Evolutionary conservation across 2,888 invertebrate genomes (phyloP).

Genomic region (Tachina grossa): DNA sequence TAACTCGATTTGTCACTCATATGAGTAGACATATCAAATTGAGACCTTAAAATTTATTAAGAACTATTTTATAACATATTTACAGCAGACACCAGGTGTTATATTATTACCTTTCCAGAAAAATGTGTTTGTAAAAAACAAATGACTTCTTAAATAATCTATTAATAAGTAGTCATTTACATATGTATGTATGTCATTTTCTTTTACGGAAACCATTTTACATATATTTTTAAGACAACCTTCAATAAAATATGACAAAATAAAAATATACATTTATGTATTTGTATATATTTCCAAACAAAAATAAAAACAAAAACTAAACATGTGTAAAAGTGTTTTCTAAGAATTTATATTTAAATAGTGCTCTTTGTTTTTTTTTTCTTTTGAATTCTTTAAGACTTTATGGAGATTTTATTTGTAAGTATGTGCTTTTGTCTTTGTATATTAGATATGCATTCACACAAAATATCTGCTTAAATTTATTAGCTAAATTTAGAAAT

Average conservation of each 20-base stretch:
- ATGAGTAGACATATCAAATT: too few relatives aligned
- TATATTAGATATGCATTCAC: neutral
- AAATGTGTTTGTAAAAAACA: conserved; percentile 27
- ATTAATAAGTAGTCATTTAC: conserved; percentile 73
- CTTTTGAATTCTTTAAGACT: neutral
- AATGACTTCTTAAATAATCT: conserved; percentile 72
- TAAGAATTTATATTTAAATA: neutral
- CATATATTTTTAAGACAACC: conserved; percentile 9
- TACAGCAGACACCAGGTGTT: neutral
- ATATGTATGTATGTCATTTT: conserved; percentile 71
- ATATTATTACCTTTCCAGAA: too few relatives aligned
- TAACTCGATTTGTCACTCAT: too few relatives aligned
- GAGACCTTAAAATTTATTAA: neutral
- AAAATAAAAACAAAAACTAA: neutral
- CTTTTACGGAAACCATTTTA: neutral
- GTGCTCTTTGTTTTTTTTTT: neutral
- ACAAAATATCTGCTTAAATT: neutral
- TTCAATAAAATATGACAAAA: conserved; percentile 17
- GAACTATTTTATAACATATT: neutral
- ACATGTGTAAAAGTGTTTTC: too few relatives aligned
- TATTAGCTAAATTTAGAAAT: conserved; percentile 5
- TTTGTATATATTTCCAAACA: neutral
- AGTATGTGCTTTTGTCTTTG: neutral
- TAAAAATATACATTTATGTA: neutral
- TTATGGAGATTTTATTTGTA: neutral